phyloP scores from a whole-genome alignment of 2,113 vertebrate genomes.

The Ophiodon elongatus region DNA sequence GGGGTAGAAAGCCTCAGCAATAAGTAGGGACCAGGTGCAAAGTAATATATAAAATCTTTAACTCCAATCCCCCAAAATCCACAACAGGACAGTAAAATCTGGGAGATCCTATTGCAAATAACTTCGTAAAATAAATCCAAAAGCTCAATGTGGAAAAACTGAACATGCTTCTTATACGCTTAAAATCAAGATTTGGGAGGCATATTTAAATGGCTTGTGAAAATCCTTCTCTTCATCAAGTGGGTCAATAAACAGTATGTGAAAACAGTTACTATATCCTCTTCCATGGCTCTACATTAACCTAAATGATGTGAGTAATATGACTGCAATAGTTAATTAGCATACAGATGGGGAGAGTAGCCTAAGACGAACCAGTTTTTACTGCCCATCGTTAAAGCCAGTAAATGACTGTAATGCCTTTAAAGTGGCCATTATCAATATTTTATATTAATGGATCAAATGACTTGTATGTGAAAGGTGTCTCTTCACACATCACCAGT shows the following conservation, averaged over 20 bases:
- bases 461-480: background rate
- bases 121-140: background rate
- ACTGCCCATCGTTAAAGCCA: conserved; percentile 17
- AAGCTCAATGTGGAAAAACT: background rate
- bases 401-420: conserved; percentile 12
- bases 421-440: conserved; percentile 6
- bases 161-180: background rate
- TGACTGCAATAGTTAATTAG: background rate
- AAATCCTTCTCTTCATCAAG: background rate
- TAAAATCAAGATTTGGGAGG: background rate
- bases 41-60: conserved; percentile 1
- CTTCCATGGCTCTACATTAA: background rate
- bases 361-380: background rate
- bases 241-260: background rate
- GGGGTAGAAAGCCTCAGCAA: background rate
- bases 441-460: conserved; percentile 10
- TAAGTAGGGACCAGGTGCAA: background rate
- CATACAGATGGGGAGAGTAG: background rate
- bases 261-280: background rate
- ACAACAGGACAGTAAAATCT: background rate
- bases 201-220: background rate
- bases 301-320: background rate
- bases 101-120: background rate
- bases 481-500: background rate
- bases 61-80: background rate